phyloP scores from a whole-genome alignment of 1,140 invertebrate genomes.

The Apis cerana region DNA sequence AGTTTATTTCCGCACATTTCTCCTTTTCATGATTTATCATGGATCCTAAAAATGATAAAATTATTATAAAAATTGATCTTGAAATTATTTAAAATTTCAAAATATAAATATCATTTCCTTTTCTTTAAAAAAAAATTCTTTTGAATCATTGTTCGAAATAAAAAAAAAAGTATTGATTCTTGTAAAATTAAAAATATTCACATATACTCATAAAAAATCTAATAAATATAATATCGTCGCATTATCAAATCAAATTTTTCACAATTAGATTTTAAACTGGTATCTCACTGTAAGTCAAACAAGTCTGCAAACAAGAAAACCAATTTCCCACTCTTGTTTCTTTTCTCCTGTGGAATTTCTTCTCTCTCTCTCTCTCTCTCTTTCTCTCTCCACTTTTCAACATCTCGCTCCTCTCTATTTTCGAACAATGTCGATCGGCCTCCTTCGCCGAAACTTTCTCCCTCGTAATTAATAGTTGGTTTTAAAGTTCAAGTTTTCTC shows the following conservation, averaged over 20 bases:
- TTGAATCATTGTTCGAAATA: no score
- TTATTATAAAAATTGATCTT: not conserved
- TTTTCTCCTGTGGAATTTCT: not conserved
- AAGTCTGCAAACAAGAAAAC: not conserved
- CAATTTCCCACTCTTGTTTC: not conserved
- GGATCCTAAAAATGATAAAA: not conserved
- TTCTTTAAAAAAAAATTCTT: no score
- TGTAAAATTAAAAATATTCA: no score
- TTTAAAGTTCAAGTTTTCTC: constrained; percentile 26
- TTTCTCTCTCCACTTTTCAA: no score
- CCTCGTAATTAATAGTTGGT: constrained; percentile 42
- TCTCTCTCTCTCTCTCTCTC: no score
- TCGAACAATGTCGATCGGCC: not conserved
- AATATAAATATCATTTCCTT: no score
- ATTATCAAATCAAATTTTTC: not conserved
- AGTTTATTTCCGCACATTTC: not conserved
- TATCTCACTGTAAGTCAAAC: not conserved
- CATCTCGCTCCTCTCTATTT: not conserved
- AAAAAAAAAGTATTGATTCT: no score
- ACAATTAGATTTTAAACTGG: not conserved
- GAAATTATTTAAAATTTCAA: not conserved
- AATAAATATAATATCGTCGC: no score
- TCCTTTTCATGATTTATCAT: not conserved
- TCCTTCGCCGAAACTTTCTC: not conserved
- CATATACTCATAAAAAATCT: no score